Evolutionary conservation across 2,888 invertebrate species (phyloP).

Genomic region (Nomada goodeniana): DNA sequence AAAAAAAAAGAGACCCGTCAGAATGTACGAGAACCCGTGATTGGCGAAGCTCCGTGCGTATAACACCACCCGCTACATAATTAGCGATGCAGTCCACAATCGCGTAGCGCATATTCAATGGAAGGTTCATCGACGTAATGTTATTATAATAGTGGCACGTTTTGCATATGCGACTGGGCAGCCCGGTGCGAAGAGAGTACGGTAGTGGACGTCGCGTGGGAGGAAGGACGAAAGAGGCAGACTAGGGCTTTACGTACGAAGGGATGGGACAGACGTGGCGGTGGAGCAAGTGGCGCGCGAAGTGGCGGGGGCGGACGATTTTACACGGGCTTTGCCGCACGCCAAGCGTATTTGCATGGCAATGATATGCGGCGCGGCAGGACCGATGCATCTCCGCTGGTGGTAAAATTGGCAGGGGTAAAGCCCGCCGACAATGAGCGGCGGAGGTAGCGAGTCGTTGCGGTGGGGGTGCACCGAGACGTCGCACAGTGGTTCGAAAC

Average conservation of each 20-base stretch:
- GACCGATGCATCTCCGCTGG: constrained; percentile 59
- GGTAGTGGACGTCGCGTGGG: constrained; percentile 18
- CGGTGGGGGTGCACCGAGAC: neutral
- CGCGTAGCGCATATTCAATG: constrained; percentile 78
- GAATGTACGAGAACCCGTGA: constrained; percentile 6
- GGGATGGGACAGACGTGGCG: constrained; percentile 10
- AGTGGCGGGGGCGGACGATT: constrained; percentile 42
- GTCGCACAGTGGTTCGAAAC: too few relatives aligned
- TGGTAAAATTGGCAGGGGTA: constrained; percentile 15
- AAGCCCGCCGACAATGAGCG: constrained; percentile 5
- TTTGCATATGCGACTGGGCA: constrained; percentile 80
- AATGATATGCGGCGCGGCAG: constrained; percentile 79
- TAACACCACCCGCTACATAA: constrained; percentile 76
- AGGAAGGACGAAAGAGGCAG: constrained; percentile 17
- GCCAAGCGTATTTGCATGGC: constrained; percentile 80
- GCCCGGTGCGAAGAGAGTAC: constrained; percentile 17
- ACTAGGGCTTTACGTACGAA: neutral
- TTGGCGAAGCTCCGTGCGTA: constrained; percentile 48
- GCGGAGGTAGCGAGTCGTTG: neutral
- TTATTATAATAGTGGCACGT: constrained; percentile 82
- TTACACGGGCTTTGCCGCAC: constrained; percentile 72
- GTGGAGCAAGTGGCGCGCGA: constrained; percentile 10
- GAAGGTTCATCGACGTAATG: constrained; percentile 83
- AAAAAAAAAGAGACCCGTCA: too few relatives aligned
- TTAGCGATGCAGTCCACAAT: constrained; percentile 80